Percentiles rank a stretch among this genome's conserved stretches.
phyloP scores from a whole-genome alignment of 2,888 invertebrate genomes.

The Oxyscelio sp. region DNA sequence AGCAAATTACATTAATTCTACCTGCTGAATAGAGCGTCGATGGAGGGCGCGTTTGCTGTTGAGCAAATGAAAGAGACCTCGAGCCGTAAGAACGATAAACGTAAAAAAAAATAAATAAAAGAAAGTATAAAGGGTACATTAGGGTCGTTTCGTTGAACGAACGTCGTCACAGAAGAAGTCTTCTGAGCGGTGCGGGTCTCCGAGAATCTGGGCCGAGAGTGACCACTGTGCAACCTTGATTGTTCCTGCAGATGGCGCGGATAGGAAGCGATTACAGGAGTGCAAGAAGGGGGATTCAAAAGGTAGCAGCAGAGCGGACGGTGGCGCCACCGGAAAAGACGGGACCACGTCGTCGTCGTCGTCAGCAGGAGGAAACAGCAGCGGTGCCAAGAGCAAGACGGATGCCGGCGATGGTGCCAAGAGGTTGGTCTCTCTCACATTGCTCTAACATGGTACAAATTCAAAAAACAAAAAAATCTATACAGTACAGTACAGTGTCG shows the following conservation, averaged over 20 bases:
- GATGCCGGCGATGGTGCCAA: constrained; percentile 90
- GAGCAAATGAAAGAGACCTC: constrained; percentile 10
- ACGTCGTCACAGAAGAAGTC: constrained; percentile 36
- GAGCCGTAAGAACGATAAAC: neutral
- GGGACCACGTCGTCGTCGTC: constrained; percentile 79
- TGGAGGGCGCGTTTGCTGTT: constrained; percentile 80
- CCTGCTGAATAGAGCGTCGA: constrained; percentile 88
- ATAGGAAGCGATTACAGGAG: constrained; percentile 87
- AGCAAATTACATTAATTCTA: constrained; percentile 86
- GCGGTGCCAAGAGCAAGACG: constrained; percentile 90
- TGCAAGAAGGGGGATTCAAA: constrained; percentile 87
- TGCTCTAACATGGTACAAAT: constrained; percentile 82
- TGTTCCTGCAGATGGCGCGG: constrained; percentile 88
- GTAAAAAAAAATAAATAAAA: constrained; percentile 4
- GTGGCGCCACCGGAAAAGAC: constrained; percentile 84
- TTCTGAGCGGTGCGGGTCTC: neutral
- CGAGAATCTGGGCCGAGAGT: constrained; percentile 80
- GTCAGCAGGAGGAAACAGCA: constrained; percentile 85
- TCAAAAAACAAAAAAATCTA: constrained; percentile 72
- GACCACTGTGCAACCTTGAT: constrained; percentile 86
- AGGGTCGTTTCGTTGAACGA: constrained; percentile 34
- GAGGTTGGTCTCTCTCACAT: constrained; percentile 89
- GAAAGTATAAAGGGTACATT: neutral
- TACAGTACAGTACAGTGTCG: constrained; percentile 37
- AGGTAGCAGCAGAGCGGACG: constrained; percentile 87